These are phyloP conservation scores for Sinotaia quadrata DNA, from an alignment of 2,888 invertebrate genomes.

Conservation along the genomic window DNA sequence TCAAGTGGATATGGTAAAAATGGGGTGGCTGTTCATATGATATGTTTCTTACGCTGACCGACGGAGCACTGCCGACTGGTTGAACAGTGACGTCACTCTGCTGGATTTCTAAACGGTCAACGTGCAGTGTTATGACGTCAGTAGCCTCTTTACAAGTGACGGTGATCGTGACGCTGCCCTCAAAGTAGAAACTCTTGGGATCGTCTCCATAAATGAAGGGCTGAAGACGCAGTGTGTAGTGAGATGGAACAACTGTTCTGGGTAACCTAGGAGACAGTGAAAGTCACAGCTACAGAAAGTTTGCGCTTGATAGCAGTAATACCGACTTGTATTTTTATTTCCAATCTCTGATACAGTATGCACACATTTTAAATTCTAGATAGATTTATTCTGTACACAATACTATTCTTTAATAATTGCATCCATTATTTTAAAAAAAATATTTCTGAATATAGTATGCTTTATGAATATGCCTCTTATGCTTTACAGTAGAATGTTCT, in stretches of 20 bases:
- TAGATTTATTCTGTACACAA: too few species aligned
- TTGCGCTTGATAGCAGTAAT: too few species aligned
- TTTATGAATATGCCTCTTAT: too few species aligned
- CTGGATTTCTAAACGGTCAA: slow-evolving; percentile 11
- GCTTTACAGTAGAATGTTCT: too few species aligned
- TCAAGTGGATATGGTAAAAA: not conserved
- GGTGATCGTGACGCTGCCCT: slow-evolving; percentile 19
- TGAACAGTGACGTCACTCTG: slow-evolving; percentile 1
- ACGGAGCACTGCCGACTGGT: not conserved
- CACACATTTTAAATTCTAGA: too few species aligned
- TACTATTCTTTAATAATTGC: too few species aligned
- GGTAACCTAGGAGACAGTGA: slow-evolving; percentile 9
- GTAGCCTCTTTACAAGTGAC: slow-evolving; percentile 66
- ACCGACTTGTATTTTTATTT: too few species aligned
- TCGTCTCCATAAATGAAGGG: slow-evolving; percentile 55
- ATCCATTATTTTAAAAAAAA: too few species aligned
- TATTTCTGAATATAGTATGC: too few species aligned
- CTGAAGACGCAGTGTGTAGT: slow-evolving; percentile 50
- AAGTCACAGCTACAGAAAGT: not conserved
- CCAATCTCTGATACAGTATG: too few species aligned
- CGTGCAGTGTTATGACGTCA: slow-evolving; percentile 81
- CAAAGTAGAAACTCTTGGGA: slow-evolving; percentile 25
- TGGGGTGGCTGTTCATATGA: slow-evolving; percentile 3
- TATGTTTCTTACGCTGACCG: not conserved
- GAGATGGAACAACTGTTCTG: not conserved